These are phyloP conservation scores for Urocolius indicus DNA, from an alignment of 2,113 vertebrate species.

Conservation along the genomic window DNA sequence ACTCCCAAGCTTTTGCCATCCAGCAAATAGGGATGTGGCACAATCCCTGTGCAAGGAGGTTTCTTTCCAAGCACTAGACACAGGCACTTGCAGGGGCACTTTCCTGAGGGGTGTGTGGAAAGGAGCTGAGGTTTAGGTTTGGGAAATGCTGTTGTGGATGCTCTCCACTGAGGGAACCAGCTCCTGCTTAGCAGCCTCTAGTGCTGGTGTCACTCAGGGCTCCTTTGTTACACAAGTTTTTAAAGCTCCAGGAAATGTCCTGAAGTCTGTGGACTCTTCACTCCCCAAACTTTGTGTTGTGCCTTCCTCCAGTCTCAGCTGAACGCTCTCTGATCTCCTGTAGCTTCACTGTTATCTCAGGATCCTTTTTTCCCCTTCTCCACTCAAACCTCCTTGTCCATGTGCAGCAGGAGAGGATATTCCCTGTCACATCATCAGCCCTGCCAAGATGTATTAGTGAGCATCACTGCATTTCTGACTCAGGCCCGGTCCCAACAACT, in stretches of 20 bases:
- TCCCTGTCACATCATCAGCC: background rate
- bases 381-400: background rate
- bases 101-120: background rate
- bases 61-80: background rate
- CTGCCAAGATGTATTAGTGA: accelerated
- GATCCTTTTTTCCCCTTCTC: background rate
- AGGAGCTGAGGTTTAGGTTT: background rate
- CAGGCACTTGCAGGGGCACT: background rate
- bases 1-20: background rate
- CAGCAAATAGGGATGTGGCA: background rate
- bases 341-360: background rate
- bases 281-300: accelerated
- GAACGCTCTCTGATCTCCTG: background rate
- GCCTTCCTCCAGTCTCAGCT: background rate
- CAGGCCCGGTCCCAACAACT: background rate
- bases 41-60: background rate
- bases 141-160: background rate
- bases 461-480: background rate
- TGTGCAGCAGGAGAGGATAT: accelerated
- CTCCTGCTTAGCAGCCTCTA: accelerated
- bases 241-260: background rate
- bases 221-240: accelerated
- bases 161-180: accelerated
- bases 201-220: background rate
- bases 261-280: background rate